Conservation (phyloP, 1,140 invertebrate genomes). For the Zaprionus ornatus region DNA sequence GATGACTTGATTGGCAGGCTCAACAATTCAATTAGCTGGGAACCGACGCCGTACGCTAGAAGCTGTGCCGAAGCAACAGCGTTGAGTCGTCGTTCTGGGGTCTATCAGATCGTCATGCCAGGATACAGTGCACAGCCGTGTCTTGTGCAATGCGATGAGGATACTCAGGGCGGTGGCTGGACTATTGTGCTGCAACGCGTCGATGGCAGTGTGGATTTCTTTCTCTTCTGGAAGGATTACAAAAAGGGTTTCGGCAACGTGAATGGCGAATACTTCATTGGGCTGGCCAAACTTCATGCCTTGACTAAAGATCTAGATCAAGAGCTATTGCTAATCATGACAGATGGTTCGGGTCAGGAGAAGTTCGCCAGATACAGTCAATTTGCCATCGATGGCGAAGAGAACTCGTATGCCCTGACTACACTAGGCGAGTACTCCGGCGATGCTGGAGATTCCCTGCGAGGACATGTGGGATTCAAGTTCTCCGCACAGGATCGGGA, state of each 20-base stretch:
- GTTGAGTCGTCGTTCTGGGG: constrained; percentile 7
- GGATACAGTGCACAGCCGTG: constrained; percentile 16
- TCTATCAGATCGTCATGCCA: constrained; percentile 23
- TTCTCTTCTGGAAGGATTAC: constrained; percentile 86
- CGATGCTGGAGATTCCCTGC: constrained; percentile 37
- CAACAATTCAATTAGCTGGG: constrained; percentile 3
- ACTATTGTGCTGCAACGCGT: constrained; percentile 85
- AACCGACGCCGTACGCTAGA: not conserved
- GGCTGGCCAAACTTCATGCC: constrained; percentile 85
- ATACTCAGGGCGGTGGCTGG: constrained; percentile 30
- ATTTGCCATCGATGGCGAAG: constrained; percentile 27
- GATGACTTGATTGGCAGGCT: constrained; percentile 5
- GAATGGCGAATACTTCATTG: constrained; percentile 86
- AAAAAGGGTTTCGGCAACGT: constrained; percentile 87
- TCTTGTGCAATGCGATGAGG: constrained; percentile 26
- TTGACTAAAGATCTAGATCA: constrained; percentile 86
- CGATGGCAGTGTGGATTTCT: constrained; percentile 87
- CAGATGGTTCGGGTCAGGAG: constrained; percentile 8
- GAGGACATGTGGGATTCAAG: constrained; percentile 1
- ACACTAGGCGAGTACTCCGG: constrained; percentile 29
- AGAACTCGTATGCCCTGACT: not conserved
- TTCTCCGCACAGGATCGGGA: constrained; percentile 37
- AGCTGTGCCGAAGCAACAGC: constrained; percentile 26
- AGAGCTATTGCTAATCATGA: constrained; percentile 86
- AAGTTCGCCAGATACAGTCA: constrained; percentile 11